Evolutionary conservation across 1,140 invertebrate species (phyloP).

Genomic region (Aphelenchoides fujianensis): DNA sequence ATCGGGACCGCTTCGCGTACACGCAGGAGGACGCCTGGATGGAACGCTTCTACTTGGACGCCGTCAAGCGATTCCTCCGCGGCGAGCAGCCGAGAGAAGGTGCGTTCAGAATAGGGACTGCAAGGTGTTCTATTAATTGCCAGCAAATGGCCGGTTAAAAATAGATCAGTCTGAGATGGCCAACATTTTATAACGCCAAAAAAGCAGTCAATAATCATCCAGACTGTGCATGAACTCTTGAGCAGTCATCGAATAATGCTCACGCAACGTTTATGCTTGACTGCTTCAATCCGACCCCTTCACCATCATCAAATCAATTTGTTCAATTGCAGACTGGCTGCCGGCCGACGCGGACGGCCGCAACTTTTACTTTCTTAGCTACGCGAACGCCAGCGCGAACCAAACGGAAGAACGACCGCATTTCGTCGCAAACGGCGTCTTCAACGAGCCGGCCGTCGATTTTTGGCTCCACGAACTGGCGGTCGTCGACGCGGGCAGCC

Average conservation of each 20-base stretch:
- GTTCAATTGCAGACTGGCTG: background rate
- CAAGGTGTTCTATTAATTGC: no score
- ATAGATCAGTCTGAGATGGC: no score
- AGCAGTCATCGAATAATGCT: no score
- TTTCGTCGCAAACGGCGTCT: background rate
- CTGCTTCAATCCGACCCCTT: no score
- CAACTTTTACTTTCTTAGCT: background rate
- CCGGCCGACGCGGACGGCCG: background rate
- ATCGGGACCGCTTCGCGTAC: background rate
- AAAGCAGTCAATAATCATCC: no score
- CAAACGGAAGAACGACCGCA: background rate
- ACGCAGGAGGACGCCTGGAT: background rate
- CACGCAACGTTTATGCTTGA: no score
- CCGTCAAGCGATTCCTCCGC: background rate
- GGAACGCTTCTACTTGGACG: background rate
- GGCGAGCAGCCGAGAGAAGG: background rate
- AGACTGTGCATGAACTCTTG: no score
- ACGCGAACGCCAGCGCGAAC: constrained; percentile 1
- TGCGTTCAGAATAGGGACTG: background rate
- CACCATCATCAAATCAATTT: no score
- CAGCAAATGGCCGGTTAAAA: no score
- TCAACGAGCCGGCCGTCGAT: background rate
- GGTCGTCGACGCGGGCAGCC: background rate
- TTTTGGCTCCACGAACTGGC: background rate
- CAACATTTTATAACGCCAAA: no score